Base-by-base conservation (phyloP, 1,140 invertebrate species). In the Cardiocondyla obscurior region DNA sequence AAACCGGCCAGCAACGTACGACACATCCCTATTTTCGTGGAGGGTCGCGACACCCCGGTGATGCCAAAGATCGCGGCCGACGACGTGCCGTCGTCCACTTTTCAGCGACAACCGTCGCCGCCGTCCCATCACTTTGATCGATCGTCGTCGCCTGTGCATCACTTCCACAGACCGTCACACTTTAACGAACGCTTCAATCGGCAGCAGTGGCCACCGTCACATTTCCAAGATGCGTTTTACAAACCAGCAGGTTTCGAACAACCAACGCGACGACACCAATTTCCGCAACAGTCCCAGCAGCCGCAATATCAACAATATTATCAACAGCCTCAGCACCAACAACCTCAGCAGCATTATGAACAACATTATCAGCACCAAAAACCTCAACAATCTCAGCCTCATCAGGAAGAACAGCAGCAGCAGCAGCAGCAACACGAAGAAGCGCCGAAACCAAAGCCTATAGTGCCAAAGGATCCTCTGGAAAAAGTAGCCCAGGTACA, bases 1-100 rank as follows among this genome's bases (percentile, higher is more conserved):
- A 74, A 70, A 25, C 88, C 89, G 25, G 89, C 92, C 12, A 90
- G 94, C 36, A 95, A 94, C 55, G 96, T 98, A 16, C 95, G 97
- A 85, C 97, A 97, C 89, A 98, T 98, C 91, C 97, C 97, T 2
- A 98, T 98, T 51, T 97, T 97, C 85, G 97, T 98, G 0, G 97
- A 98, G 92, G 97, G 97, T 25, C 94, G 97, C 46, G 96, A 97
- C 86, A 95, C 96, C 85, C 96, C 96, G 1, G 95, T 97, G 2
- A 94, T 97, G 25, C 95, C 96, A 57, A 96, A 95, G 70, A 94
- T 94, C 72, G 87, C 93, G 57, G 90, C 92, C 5, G 90, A 92
- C 7, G 33, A 53, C 1, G n/a, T 22, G 16, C 62, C 74, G 82
- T 81, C 39, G 16, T n/a, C 76, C 30, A 6, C 46, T 16, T 73